These are phyloP conservation scores for Lepidotrigona ventralis DNA, from an alignment of 1,140 invertebrate genomes.

Conservation along the genomic window DNA sequence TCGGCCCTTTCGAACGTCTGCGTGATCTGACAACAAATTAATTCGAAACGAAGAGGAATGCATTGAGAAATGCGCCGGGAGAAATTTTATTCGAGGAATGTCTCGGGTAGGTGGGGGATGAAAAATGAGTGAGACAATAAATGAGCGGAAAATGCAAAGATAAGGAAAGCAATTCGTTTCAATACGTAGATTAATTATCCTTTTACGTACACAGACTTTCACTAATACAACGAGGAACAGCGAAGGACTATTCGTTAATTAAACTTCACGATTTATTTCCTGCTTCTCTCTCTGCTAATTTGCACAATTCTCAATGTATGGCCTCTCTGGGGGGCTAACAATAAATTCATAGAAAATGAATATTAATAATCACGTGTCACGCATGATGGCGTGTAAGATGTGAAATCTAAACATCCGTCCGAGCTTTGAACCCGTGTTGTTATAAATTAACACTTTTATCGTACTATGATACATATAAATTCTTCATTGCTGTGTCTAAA, in stretches of 20 bases:
- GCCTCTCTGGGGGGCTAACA: no score
- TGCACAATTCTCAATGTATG: no score
- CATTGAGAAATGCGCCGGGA: background rate
- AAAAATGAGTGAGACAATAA: background rate
- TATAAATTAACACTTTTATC: no score
- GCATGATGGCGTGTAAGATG: no score
- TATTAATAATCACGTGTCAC: no score
- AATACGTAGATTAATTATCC: background rate
- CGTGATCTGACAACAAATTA: background rate
- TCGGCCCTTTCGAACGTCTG: no score
- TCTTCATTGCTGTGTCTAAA: no score
- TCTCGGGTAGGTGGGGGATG: background rate
- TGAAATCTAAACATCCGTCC: no score
- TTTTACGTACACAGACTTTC: background rate
- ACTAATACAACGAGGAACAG: constrained; percentile 4
- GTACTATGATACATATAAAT: no score
- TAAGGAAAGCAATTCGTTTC: background rate
- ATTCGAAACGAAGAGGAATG: background rate
- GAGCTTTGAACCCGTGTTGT: no score
- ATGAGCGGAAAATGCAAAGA: background rate
- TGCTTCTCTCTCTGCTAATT: background rate
- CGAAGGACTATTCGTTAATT: background rate
- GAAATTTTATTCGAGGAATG: background rate
- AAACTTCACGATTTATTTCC: background rate
- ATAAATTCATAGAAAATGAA: no score